A percentile compares a stretch with the other conserved stretches of the same genome.
Evolutionary conservation across 2,113 vertebrate species (phyloP).

Genomic region (Hyperopisus bebe): DNA sequence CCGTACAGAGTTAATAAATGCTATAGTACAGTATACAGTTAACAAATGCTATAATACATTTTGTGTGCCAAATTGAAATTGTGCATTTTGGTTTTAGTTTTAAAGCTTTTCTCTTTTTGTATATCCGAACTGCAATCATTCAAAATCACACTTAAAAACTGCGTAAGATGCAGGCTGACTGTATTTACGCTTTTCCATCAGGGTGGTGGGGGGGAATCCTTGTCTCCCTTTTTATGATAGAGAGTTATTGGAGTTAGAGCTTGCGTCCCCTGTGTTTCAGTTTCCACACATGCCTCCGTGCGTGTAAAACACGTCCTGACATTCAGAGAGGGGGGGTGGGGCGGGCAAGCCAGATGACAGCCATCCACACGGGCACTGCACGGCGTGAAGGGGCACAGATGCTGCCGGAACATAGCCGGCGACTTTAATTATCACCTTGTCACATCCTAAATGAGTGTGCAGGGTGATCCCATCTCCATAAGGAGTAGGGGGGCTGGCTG

Average conservation of each 20-base stretch:
- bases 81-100: background rate
- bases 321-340: background rate
- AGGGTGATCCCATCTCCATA: slow-evolving; percentile 69
- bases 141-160: background rate
- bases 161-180: background rate
- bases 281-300: background rate
- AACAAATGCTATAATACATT: background rate
- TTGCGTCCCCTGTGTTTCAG: slow-evolving; percentile 4
- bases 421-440: slow-evolving; percentile 91
- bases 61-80: background rate
- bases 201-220: slow-evolving; percentile 21
- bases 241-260: background rate
- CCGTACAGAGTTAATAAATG: background rate
- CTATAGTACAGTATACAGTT: background rate
- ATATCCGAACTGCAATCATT: background rate
- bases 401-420: slow-evolving; percentile 59
- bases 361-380: background rate
- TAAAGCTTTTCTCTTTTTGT: background rate
- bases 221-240: background rate
- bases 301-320: slow-evolving; percentile 1
- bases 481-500: slow-evolving; percentile 40
- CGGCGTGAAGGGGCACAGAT: slow-evolving; percentile 28
- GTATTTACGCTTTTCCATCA: slow-evolving; percentile 27
- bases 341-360: background rate
- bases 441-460: slow-evolving; percentile 76